Base-by-base conservation (phyloP, 2,888 invertebrate species). In the Lepetodrilus schrolli region DNA sequence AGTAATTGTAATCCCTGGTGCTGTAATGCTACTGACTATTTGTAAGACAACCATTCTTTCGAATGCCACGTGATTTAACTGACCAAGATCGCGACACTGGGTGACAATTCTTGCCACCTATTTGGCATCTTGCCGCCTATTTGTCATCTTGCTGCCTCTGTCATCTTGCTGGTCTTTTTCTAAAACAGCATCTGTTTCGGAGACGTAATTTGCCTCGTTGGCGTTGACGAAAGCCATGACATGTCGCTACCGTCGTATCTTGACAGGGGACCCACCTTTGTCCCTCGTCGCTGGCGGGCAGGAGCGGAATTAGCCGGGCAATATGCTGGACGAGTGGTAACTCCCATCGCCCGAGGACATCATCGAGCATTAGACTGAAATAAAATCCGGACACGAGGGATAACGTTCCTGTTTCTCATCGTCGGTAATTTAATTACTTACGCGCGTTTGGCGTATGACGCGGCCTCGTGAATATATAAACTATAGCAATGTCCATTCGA, bases 361-460 rank as follows among this genome's bases (percentile, higher is more conserved):
- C 34, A 58, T 34, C 4, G 58, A 17, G 58, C 58, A 58, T 58
- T 58, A 58, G 58, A 58, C 34, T 58, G 58, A 58, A 58, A 58
- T 34, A 58, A 58, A 58, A 58, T 26, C n/a, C 58, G 21, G 26
- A 30, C 58, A 58, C 58, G n/a, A 30, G 58, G 58, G 58, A 58
- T 34, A 17, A 17, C 2, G 30, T 23, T 34, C 26, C 58, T 58
- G 58, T 34, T 58, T 58, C 34, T 58, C 58, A 30, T 58, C 58
- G 58, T 34, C 30, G 58, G 17, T 58, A 58, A 58, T 58, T 34
- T 58, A 58, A 58, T 58, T 58, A 34, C 30, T 58, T 58, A 30
- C 58, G 58, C 58, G 30, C 58, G 34, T n/a, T 30, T 17, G 17
- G 58, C 17, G 17, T 34, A 34, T 34, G 34, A 17, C 17, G 26